A percentile compares a stretch with the other conserved stretches of the same genome.
These are phyloP conservation scores for Ischnus inquisitorius DNA, from an alignment of 2,888 invertebrate genomes.

Conservation along the genomic window DNA sequence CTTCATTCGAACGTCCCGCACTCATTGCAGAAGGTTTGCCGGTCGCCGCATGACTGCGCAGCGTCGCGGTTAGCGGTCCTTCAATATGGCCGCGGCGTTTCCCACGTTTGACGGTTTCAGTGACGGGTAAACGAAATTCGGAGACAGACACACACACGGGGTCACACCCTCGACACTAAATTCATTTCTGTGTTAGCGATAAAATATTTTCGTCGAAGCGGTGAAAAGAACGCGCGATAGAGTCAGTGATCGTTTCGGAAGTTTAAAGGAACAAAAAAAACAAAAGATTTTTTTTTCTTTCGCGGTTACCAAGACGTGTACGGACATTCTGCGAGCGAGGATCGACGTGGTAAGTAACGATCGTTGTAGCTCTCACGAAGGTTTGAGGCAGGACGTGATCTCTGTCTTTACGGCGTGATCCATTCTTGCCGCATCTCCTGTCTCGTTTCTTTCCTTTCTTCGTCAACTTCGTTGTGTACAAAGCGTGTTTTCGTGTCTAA, in stretches of 20 bases:
- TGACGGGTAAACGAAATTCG: slow-evolving; percentile 73
- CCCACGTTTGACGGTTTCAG: slow-evolving; percentile 81
- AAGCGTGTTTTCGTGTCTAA: too few species aligned
- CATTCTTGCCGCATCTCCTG: background rate
- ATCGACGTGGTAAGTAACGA: slow-evolving; percentile 66
- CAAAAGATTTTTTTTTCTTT: slow-evolving; percentile 2
- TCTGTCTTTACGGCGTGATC: background rate
- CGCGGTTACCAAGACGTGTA: slow-evolving; percentile 14
- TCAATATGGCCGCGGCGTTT: slow-evolving; percentile 81
- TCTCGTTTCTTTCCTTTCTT: slow-evolving; percentile 1
- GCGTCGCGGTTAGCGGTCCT: slow-evolving; percentile 68
- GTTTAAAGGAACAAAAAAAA: slow-evolving; percentile 1
- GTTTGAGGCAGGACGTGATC: slow-evolving; percentile 9
- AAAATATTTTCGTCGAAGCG: slow-evolving; percentile 4
- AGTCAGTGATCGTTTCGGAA: background rate
- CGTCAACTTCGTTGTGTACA: background rate
- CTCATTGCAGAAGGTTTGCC: background rate
- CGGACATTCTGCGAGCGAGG: slow-evolving; percentile 33
- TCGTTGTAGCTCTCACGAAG: slow-evolving; percentile 20
- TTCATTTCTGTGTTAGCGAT: slow-evolving; percentile 28
- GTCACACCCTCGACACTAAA: slow-evolving; percentile 67
- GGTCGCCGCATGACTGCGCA: slow-evolving; percentile 51
- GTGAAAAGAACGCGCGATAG: background rate
- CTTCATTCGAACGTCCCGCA: slow-evolving; percentile 22
- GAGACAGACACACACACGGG: slow-evolving; percentile 73